Conservation (phyloP, 2,113 vertebrate species). For the Ceuthmochares aereus region DNA sequence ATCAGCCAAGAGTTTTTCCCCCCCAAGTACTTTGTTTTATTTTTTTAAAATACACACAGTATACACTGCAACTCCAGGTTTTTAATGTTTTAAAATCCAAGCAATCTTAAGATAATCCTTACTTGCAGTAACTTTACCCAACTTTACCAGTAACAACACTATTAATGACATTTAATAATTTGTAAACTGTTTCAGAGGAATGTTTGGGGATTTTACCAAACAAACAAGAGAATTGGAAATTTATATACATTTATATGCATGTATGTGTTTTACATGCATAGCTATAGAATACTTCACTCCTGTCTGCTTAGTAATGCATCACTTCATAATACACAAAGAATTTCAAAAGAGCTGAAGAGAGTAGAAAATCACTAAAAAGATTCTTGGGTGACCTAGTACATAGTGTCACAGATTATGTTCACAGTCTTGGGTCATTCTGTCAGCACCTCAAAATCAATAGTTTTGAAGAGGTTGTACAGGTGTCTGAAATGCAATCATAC, state of each 20-base stretch:
- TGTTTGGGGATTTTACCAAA: rapidly evolving
- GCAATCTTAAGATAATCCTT: not conserved
- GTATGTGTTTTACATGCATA: not conserved
- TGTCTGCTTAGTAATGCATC: not conserved
- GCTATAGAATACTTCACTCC: not conserved
- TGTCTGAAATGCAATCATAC: rapidly evolving
- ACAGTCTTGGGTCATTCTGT: not conserved
- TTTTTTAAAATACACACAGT: no score
- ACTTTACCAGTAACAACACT: not conserved
- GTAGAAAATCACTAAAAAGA: not conserved
- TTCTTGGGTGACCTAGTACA: not conserved
- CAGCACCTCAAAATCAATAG: not conserved
- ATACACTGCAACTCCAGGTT: not conserved
- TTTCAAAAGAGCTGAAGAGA: not conserved
- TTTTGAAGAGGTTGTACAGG: not conserved
- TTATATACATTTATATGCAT: not conserved
- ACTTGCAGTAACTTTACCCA: not conserved
- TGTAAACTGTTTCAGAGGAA: not conserved
- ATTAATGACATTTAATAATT: not conserved
- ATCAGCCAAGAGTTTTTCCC: not conserved
- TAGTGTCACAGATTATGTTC: not conserved
- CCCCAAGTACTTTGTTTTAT: no score
- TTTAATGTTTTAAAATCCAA: not conserved
- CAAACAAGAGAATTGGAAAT: not conserved
- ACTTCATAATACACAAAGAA: not conserved